Evolutionary conservation across 2,113 vertebrate species (phyloP).

Genomic region (Pseudopodoces humilis): DNA sequence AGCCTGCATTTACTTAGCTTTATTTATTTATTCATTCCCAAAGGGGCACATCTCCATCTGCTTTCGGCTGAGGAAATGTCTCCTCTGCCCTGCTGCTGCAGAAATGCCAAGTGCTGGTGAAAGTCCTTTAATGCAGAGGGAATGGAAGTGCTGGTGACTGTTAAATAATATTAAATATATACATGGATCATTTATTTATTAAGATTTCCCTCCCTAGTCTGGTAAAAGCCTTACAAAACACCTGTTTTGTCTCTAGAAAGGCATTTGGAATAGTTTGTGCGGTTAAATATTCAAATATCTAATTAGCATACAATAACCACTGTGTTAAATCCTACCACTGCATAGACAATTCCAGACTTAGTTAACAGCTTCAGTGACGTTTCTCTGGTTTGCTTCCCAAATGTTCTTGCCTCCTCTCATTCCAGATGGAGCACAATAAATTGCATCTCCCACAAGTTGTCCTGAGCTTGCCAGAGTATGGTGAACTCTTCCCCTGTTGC

Average conservation of each 20-base stretch:
- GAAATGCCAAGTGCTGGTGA: neutral
- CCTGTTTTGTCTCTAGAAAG: slow-evolving; percentile 45
- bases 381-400: neutral
- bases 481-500: neutral
- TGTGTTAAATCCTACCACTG: slow-evolving; percentile 44
- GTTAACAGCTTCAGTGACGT: neutral
- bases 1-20: slow-evolving; percentile 22
- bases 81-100: neutral
- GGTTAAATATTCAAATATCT: slow-evolving; percentile 74
- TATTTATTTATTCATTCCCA: slow-evolving; percentile 55
- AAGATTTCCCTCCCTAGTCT: slow-evolving; percentile 32
- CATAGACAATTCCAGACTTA: slow-evolving; percentile 39
- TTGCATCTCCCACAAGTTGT: neutral
- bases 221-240: slow-evolving; percentile 31
- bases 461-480: neutral
- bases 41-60: slow-evolving; percentile 14
- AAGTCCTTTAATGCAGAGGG: slow-evolving; percentile 31
- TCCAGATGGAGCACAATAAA: neutral
- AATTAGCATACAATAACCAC: slow-evolving; percentile 71
- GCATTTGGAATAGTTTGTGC: slow-evolving; percentile 59
- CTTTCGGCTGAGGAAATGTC: neutral
- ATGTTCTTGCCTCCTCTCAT: neutral
- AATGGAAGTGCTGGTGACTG: neutral
- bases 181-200: slow-evolving; percentile 67
- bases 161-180: slow-evolving; percentile 47